Evolutionary conservation across 2,113 vertebrate species (phyloP).

Genomic region (Brachyhypopomus occidentalis): DNA sequence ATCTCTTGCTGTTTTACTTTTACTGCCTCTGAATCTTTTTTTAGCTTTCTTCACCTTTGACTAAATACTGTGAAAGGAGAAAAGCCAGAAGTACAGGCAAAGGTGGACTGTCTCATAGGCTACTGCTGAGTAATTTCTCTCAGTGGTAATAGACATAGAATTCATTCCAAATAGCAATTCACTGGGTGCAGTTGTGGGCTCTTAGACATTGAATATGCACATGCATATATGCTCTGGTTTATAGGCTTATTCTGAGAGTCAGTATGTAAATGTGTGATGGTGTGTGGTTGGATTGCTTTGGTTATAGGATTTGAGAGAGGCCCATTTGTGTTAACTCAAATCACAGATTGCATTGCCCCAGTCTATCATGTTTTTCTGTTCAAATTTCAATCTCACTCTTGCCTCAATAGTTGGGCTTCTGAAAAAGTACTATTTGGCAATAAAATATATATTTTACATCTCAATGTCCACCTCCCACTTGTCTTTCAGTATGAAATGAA

Average conservation of each 20-base stretch:
- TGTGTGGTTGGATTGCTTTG: conserved; percentile 17
- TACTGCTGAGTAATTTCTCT: conserved; percentile 31
- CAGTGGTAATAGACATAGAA: conserved; percentile 12
- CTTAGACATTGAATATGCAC: not conserved
- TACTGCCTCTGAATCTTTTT: conserved; percentile 24
- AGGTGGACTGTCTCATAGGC: conserved; percentile 33
- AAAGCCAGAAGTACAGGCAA: conserved; percentile 14
- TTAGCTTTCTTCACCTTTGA: not conserved
- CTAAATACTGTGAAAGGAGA: conserved; percentile 26
- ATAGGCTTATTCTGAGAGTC: conserved; percentile 28
- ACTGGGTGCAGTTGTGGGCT: not conserved
- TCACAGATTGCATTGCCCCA: not conserved
- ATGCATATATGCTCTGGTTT: not conserved
- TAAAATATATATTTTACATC: not conserved
- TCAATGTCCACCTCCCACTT: not conserved
- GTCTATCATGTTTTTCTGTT: not conserved
- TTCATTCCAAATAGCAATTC: conserved; percentile 29
- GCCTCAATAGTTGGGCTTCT: conserved; percentile 3
- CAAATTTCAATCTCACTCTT: not conserved
- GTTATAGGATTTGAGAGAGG: not conserved
- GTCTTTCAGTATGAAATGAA: not conserved
- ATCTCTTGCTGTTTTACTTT: conserved; percentile 38
- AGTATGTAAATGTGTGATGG: conserved; percentile 24
- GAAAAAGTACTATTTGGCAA: not conserved
- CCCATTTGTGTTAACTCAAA: not conserved